Conservation (phyloP, 2,888 invertebrate genomes). For the Formica aserva region DNA sequence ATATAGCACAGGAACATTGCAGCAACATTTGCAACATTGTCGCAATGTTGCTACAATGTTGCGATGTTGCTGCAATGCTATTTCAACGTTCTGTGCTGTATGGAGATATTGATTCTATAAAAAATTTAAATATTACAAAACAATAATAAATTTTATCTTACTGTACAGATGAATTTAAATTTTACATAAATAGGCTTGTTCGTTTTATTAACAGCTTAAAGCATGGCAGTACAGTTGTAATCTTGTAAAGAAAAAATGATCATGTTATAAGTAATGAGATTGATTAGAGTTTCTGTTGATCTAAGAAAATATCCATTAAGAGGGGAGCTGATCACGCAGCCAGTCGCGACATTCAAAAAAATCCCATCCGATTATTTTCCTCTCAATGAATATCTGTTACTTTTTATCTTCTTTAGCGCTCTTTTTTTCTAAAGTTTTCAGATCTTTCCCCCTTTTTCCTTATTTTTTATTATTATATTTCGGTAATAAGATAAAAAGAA, state of each 20-base stretch:
- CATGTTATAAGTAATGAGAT: neutral
- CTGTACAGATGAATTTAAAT: neutral
- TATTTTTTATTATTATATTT: neutral
- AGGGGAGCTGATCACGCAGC: neutral
- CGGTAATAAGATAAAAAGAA: neutral
- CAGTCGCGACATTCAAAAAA: neutral
- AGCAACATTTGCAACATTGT: no score
- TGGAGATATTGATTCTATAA: no score
- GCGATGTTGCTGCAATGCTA: no score
- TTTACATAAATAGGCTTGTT: neutral
- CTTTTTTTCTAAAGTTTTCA: neutral
- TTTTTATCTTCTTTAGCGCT: neutral
- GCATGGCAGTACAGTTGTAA: neutral
- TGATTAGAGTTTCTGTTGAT: neutral
- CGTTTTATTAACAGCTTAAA: neutral
- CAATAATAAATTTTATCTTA: neutral
- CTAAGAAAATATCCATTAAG: slow-evolving; percentile 16
- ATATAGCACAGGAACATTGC: no score
- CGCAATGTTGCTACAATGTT: no score
- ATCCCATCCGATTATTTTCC: neutral
- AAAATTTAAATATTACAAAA: neutral
- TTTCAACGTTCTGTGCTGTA: no score
- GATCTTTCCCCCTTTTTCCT: neutral
- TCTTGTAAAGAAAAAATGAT: neutral
- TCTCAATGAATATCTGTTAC: neutral